Evolutionary conservation across 1,140 invertebrate species (phyloP).

Genomic region (Ylistrum balloti): DNA sequence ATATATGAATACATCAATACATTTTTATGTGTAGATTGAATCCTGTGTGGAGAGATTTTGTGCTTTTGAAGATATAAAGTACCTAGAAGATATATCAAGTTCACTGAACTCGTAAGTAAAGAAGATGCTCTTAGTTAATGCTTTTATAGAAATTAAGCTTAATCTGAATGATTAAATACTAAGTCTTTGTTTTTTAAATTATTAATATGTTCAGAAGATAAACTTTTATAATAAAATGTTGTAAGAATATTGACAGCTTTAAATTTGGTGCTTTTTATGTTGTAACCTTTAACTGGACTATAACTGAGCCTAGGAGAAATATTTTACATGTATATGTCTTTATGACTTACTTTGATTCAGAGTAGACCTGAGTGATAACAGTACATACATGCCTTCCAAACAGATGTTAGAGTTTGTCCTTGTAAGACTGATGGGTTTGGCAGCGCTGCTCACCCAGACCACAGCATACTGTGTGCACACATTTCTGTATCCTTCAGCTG

Average conservation of each 20-base stretch:
- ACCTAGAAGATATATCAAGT: background rate
- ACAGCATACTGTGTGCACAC: background rate
- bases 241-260: too few relatives aligned
- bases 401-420: slow-evolving; percentile 33
- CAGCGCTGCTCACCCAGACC: background rate
- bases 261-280: too few relatives aligned
- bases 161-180: too few relatives aligned
- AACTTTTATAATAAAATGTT: too few relatives aligned
- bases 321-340: too few relatives aligned
- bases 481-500: slow-evolving; percentile 12
- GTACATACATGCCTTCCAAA: background rate
- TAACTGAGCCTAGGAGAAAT: too few relatives aligned
- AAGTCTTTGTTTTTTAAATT: too few relatives aligned
- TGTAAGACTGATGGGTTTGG: background rate
- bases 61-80: background rate
- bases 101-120: background rate
- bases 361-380: background rate
- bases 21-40: background rate
- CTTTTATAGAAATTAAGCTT: too few relatives aligned
- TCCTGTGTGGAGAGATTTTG: background rate
- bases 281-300: too few relatives aligned
- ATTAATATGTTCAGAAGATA: too few relatives aligned
- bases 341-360: background rate
- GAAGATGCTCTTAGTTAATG: too few relatives aligned
- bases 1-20: too few relatives aligned